Base-by-base conservation (phyloP, 2,888 invertebrate genomes). In the Lissocephala sabroskyi region DNA sequence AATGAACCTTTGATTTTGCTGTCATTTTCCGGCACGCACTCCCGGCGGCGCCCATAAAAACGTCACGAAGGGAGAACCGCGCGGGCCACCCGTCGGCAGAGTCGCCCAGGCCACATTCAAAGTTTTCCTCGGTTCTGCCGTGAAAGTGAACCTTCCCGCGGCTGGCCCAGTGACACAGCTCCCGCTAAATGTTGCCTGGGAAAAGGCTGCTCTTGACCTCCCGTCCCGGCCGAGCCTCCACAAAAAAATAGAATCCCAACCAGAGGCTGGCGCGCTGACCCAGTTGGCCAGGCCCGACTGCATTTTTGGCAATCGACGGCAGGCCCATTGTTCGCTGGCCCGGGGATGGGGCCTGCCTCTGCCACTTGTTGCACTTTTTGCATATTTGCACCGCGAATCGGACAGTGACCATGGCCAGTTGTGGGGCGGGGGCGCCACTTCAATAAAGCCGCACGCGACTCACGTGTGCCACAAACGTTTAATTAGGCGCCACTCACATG, bases 1-100 rank as follows among this genome's bases (percentile, higher is more conserved):
- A 65, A 68, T 73, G 65, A 62, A 63, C 65, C 66, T 73, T 67
- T 71, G 73, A 67, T 67, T 67, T 71, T 67, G 66, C 71, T 60
- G 65, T 67, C 66, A 67, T n/a, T n/a, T n/a, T n/a, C 37, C 37
- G 28, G 44, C 23, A 44, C 13, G 42, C 13, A 40, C 36, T 37
- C 26, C 26, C 13, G 23, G 37, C 10, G 9, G 35, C 30, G 16
- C 6, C 33, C 33, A 33, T 33, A 14, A 33, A 33, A 33, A 14
- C 3, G 33, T n/a, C 26, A 26, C 4, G 4, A 26, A 26, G 4
- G n/a, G n/a, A n/a, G n/a, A n/a, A n/a, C n/a, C n/a, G n/a, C n/a
- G n/a, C n/a, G n/a, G n/a, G n/a, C n/a, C n/a, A n/a, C n/a, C n/a
- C n/a, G n/a, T n/a, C 23, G 4, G 26, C 43, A 28, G 51, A 23